Base-by-base conservation (phyloP, 2,888 invertebrate species). In the Frankliniella fusca region DNA sequence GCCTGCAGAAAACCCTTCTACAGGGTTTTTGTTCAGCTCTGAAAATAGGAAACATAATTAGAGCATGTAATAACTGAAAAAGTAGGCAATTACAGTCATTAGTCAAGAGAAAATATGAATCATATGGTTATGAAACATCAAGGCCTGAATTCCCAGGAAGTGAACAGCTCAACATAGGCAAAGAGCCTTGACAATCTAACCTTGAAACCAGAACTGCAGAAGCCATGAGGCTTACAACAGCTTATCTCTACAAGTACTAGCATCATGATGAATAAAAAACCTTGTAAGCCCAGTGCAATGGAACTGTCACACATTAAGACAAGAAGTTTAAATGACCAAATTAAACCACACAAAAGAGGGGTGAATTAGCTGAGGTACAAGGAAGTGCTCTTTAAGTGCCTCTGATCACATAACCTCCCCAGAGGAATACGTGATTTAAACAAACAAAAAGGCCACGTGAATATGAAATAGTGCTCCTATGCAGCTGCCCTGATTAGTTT, bases 1-100 rank as follows among this genome's bases (percentile, higher is more conserved):
- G 86, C 99, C 99, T 90, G 99, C 99, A 90, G 99, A 99, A 92
- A 99, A 99, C 87, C 99, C 99, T 93, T 99, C 98, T 82, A 99
- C 98, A 88, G 99, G 98, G 92, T 98, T 97, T 91, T 98, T 98
- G 90, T 97, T 97, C 88, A 99, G 90, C 93, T 99, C 99, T 98
- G 92, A 86, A 85, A 82, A 83, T 84, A 84, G 70, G 48, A 80
- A 82, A 82, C 82, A 82, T 84, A 83, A 81, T 81, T 82, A 81
- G 80, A 82, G 83, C 81, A 18, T 54, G 38, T 38, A 3, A 38
- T 54, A 15, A 54, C 18, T 54, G 54, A 3, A 54, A 8, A 1
- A 15, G 11, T 11, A 54, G 54, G 11, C 15, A 18, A 54, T 15
- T 3, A 8, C 54, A 54, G 54, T 8, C 8, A 1, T 2, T 15